Evolutionary conservation across 1,140 invertebrate genomes (phyloP), one percentile per base, ranked within the genome.

Genomic region (Eupristina koningsbergeri): DNA sequence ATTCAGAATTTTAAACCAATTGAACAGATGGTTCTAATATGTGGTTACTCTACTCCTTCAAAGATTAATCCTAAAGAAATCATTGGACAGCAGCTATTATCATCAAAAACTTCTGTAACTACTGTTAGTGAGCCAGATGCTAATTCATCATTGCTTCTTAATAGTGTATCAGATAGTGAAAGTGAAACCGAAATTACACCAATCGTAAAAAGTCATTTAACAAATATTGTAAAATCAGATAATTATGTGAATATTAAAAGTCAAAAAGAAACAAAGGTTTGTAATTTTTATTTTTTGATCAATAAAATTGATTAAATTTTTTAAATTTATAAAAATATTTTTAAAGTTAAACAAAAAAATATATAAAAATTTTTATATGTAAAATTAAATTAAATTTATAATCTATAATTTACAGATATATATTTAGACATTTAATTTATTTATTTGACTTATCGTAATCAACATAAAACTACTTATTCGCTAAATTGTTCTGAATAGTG

Each of bases 21-120:
- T 77, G 94, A 95, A 88, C 93, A 93, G 85, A 92, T 95, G 86
- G 94, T 94, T 39, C 85, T 92, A n/a, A 88, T 87, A 8, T 87
- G 87, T 67, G 90, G 90, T 29, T 91, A 91, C 41, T 91, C 91
- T 0, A 89, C 89, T 0, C 89, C 89, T 36, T 83, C 91, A 17
- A 88, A 92, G 84, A 86, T 92, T 11, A 92, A 93, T 85, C 92
- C 93, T 11, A 92, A 93, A 88, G 92, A 92, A 29, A 92, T 88
- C 0, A 92, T 90, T 1, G 86, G 79, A 22, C 80, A 81, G 13
- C 83, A 80, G 29, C 74, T 78, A 39, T 78, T 78, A n/a, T 85
- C 71, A 53, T 81, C 69, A 0, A n/a, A n/a, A n/a, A 63, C 39
- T 17, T 36, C 45, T 19, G 74, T 80, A 3, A 13, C 71, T 50